A percentile compares a stretch with the other conserved stretches of the same genome.
These are phyloP conservation scores for Nemapogon koenigi DNA, from an alignment of 2,888 invertebrate species.

Conservation along the genomic window DNA sequence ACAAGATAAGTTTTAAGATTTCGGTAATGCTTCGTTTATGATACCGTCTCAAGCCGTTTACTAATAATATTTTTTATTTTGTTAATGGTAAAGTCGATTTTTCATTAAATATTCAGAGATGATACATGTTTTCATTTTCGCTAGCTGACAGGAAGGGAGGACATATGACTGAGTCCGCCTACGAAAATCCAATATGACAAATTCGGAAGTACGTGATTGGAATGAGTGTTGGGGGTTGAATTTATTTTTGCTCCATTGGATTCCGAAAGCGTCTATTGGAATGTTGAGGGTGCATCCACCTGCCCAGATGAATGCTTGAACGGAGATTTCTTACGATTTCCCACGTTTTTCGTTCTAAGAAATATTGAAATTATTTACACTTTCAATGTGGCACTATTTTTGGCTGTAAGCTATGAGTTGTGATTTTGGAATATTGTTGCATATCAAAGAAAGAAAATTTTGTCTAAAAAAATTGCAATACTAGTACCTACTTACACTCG, in stretches of 20 bases:
- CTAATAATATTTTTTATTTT: not conserved
- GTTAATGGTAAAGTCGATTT: not conserved
- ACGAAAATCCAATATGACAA: conserved; percentile 64
- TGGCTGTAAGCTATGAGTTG: too few species aligned
- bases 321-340: too few species aligned
- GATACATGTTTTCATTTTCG: conserved; percentile 59
- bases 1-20: not conserved
- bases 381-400: too few species aligned
- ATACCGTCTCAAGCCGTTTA: not conserved
- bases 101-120: conserved; percentile 20
- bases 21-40: conserved; percentile 1
- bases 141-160: conserved; percentile 47
- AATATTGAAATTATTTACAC: too few species aligned
- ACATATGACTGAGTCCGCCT: conserved; percentile 48
- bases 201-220: conserved; percentile 62
- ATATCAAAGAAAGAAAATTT: too few species aligned
- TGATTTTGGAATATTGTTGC: too few species aligned
- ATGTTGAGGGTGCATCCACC: too few species aligned
- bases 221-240: conserved; percentile 41
- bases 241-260: conserved; percentile 32
- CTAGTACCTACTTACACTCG: too few species aligned
- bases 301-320: too few species aligned
- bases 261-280: conserved; percentile 1
- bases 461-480: too few species aligned
- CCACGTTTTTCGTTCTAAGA: too few species aligned